Base-by-base conservation (phyloP, 2,888 invertebrate species). In the Podotricha telesiphe region DNA sequence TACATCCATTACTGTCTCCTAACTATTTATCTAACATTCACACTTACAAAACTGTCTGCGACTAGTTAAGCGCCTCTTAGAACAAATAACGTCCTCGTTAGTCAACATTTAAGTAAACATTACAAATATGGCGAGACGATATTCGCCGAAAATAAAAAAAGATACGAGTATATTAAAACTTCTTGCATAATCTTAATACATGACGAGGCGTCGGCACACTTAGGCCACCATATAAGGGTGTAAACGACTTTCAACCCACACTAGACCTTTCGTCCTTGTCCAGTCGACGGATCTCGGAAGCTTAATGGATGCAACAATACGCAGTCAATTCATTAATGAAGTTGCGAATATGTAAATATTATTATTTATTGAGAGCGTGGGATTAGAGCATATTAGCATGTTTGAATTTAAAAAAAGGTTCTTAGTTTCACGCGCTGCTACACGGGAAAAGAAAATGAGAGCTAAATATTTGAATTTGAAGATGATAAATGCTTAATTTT, bases 241-340 rank as follows among this genome's bases (percentile, higher is more conserved):
- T 75, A 76, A 79, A 77, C 78, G 81, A 79, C 76, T 73, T 77
- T 67, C 81, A 55, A 76, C 88, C 89, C 80, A 88, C 87, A 72
- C 71, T 7, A 65, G 73, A 76, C 78, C 78, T 75, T 74, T 68
- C 72, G 84, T 81, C 83, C 86, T 84, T 81, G 81, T 74, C 69
- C 61, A 51, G 65, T 42, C 53, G 66, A 71, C 68, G 72, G 68
- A 73, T 66, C 70, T 73, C 76, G 72, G 75, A 73, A 75, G 73
- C 65, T 64, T 67, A 69, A 53, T 69, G 48, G 15, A 2, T 11
- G n/a, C 42, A 62, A 70, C 64, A 70, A 68, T 71, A 66, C 34
- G 65, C 62, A 34, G 42, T 61, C 51, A 53, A 62, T 69, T 71
- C 62, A 56, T 69, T 64, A 67, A 58, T 56, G 22, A 65, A 53